Conservation (phyloP, 2,888 invertebrate genomes). For the Ormyrus nitidulus region DNA sequence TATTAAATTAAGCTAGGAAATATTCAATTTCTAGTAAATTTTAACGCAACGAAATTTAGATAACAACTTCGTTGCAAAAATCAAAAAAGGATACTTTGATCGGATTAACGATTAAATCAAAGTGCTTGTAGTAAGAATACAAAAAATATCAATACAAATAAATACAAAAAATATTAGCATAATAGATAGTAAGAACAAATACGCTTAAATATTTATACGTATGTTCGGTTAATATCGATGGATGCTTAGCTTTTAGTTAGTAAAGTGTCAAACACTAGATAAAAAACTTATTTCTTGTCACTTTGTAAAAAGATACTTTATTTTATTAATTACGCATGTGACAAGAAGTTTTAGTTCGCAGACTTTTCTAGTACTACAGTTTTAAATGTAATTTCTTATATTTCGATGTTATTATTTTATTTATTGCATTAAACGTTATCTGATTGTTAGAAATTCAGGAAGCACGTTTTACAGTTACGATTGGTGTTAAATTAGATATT, state of each 20-base stretch:
- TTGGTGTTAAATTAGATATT: too few relatives aligned
- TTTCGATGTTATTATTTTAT: too few relatives aligned
- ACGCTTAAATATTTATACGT: constrained; percentile 53
- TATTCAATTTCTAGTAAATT: constrained; percentile 33
- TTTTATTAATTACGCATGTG: constrained; percentile 9
- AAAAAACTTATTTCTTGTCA: constrained; percentile 17
- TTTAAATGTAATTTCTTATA: too few relatives aligned
- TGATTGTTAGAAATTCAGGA: too few relatives aligned
- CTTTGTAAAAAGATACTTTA: constrained; percentile 10
- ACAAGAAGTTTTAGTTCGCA: too few relatives aligned
- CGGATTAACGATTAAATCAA: constrained; percentile 20
- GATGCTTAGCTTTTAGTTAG: constrained; percentile 47
- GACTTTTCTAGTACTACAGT: too few relatives aligned
- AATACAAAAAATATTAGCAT: constrained; percentile 19
- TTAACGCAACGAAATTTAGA: constrained; percentile 8
- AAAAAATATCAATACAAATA: not conserved
- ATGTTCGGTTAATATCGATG: constrained; percentile 30
- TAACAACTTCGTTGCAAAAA: constrained; percentile 9
- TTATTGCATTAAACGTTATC: too few relatives aligned
- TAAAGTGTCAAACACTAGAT: not conserved
- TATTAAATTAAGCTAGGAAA: constrained; percentile 18
- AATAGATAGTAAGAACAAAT: constrained; percentile 40
- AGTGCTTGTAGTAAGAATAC: constrained; percentile 13
- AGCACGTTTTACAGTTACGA: too few relatives aligned
- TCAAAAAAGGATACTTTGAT: not conserved